Evolutionary conservation across 2,113 vertebrate species (phyloP).

Genomic region (Rhodinocichla rosea): DNA sequence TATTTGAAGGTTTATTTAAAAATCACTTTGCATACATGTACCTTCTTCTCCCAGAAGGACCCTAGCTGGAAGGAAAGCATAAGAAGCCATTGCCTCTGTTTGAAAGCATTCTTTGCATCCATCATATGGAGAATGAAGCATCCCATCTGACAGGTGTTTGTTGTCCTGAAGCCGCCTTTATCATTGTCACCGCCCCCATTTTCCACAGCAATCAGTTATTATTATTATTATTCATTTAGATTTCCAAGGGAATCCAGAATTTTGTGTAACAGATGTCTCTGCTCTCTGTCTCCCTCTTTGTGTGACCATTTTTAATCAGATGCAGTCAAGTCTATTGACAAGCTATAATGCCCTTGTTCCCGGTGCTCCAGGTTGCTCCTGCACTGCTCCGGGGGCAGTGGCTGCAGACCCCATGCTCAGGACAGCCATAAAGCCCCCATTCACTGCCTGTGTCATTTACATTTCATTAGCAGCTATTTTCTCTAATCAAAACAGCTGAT

Average conservation of each 20-base stretch:
- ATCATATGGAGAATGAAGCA: neutral
- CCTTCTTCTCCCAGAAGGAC: neutral
- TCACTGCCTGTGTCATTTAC: constrained; percentile 25
- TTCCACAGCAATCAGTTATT: neutral
- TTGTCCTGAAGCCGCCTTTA: neutral
- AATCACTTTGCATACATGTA: neutral
- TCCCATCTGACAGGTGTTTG: neutral
- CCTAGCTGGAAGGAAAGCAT: neutral
- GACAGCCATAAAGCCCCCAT: neutral
- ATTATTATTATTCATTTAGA: neutral
- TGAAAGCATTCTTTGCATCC: neutral
- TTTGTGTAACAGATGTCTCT: neutral
- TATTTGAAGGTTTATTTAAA: neutral
- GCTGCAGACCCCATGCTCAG: neutral
- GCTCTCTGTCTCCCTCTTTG: neutral
- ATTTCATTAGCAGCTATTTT: constrained; percentile 65
- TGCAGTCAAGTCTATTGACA: neutral
- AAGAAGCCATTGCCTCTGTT: neutral
- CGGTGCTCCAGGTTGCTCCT: neutral
- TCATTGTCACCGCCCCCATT: neutral
- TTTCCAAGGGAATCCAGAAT: neutral
- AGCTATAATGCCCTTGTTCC: neutral
- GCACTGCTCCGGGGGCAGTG: neutral
- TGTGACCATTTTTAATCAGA: neutral
- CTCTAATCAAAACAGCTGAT: constrained; percentile 32